A percentile compares a stretch with the other conserved stretches of the same genome.
phyloP scores from a whole-genome alignment of 2,888 invertebrate species.

The Apeira syringaria region DNA sequence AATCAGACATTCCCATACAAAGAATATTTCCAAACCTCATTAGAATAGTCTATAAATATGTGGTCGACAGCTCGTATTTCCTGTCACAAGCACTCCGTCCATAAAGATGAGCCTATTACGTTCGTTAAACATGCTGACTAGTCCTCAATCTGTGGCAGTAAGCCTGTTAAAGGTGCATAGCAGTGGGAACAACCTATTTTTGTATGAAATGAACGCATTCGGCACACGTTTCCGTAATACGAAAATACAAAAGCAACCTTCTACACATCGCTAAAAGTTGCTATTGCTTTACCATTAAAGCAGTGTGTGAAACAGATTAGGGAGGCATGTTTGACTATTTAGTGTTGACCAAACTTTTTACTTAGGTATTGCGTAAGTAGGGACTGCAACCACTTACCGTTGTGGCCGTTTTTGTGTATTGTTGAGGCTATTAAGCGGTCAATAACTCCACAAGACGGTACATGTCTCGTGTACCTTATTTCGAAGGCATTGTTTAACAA shows the following conservation, averaged over 20 bases:
- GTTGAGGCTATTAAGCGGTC: conserved; percentile 21
- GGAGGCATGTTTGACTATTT: too few relatives aligned
- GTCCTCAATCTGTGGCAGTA: background rate
- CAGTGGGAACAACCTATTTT: too few relatives aligned
- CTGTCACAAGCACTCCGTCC: conserved; percentile 8
- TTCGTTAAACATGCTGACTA: too few relatives aligned
- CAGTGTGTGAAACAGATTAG: too few relatives aligned
- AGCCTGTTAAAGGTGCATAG: too few relatives aligned
- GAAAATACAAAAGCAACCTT: too few relatives aligned
- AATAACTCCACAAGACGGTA: conserved; percentile 17
- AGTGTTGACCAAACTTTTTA: conserved; percentile 1
- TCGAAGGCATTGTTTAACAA: too few relatives aligned
- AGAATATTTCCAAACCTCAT: conserved; percentile 6
- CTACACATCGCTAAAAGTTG: too few relatives aligned
- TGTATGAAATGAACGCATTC: too few relatives aligned
- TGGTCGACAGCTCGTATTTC: conserved; percentile 12
- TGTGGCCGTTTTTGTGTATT: conserved; percentile 15
- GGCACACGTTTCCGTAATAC: too few relatives aligned
- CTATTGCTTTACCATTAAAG: too few relatives aligned
- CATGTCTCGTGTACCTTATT: too few relatives aligned
- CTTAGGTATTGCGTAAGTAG: conserved; percentile 24
- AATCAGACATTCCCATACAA: background rate
- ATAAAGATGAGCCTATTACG: conserved; percentile 19
- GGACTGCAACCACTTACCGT: conserved; percentile 20
- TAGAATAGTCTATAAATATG: conserved; percentile 9